phyloP scores from a whole-genome alignment of 2,888 invertebrate species.

The Lasioglossum calceatum region DNA sequence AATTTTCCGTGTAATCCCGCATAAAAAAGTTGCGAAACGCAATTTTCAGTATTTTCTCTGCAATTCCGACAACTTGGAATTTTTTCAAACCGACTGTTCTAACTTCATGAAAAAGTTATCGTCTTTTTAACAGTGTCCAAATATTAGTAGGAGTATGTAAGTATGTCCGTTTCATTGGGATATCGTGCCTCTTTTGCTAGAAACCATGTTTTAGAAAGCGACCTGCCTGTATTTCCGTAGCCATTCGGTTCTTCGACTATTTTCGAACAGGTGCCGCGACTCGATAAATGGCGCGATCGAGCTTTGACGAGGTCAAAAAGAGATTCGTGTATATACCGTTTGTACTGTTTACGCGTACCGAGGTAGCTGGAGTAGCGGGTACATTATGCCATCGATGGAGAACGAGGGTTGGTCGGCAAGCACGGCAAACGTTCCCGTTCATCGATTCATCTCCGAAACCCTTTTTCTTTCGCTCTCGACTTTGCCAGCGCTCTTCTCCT shows the following conservation, averaged over 20 bases:
- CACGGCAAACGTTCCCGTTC: conserved; percentile 72
- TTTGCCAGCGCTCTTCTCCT: conserved; percentile 71
- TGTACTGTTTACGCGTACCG: neutral
- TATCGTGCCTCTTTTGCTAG: neutral
- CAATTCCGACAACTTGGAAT: too few species aligned
- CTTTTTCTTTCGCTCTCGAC: conserved; percentile 71
- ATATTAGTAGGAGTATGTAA: too few species aligned
- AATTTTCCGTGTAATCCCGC: too few species aligned
- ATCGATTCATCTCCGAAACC: conserved; percentile 77
- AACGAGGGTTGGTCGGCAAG: conserved; percentile 35
- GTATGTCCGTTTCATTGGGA: neutral
- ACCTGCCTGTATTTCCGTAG: neutral
- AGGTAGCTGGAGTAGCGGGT: neutral
- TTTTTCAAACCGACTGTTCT: too few species aligned
- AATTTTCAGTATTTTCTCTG: too few species aligned
- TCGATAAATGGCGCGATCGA: neutral
- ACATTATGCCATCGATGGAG: conserved; percentile 49
- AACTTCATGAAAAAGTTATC: too few species aligned
- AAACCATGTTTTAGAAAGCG: neutral
- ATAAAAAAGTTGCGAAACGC: too few species aligned
- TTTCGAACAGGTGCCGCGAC: neutral
- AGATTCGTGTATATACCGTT: neutral
- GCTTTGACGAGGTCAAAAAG: neutral
- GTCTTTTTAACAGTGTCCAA: too few species aligned
- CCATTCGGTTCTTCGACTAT: neutral